phyloP scores from a whole-genome alignment of 2,113 vertebrate genomes.

The Ameiurus melas region DNA sequence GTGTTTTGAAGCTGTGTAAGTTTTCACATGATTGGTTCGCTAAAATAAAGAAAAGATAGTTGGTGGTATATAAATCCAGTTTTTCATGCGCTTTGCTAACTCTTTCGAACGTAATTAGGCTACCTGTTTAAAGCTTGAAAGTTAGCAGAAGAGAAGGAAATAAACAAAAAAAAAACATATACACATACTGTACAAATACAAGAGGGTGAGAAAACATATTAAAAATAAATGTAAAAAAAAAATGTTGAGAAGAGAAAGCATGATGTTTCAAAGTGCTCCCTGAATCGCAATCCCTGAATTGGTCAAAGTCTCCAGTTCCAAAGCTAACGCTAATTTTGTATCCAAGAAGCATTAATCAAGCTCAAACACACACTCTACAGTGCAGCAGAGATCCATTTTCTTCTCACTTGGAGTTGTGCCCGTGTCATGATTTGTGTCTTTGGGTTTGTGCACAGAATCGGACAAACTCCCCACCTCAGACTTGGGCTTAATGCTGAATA shows the following conservation, averaged over 20 bases:
- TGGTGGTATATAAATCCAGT: neutral
- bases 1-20: too few relatives aligned
- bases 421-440: neutral
- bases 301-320: neutral
- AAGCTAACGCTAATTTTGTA: neutral
- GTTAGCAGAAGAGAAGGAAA: neutral
- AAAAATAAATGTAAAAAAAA: too few relatives aligned
- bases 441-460: constrained; percentile 36
- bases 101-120: neutral
- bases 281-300: neutral
- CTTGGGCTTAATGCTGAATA: constrained; percentile 33
- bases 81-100: neutral
- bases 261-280: neutral
- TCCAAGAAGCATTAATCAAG: neutral
- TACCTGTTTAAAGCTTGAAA: neutral
- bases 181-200: too few relatives aligned
- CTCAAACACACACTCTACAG: neutral
- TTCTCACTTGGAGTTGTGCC: constrained; percentile 28
- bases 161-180: too few relatives aligned
- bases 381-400: neutral
- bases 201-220: too few relatives aligned
- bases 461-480: constrained; percentile 29
- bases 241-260: neutral
- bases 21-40: too few relatives aligned
- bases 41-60: too few relatives aligned